Percentiles rank a stretch among this genome's conserved stretches.
Conservation (phyloP, 1,140 invertebrate genomes). For the Macrobrachium nipponense region DNA sequence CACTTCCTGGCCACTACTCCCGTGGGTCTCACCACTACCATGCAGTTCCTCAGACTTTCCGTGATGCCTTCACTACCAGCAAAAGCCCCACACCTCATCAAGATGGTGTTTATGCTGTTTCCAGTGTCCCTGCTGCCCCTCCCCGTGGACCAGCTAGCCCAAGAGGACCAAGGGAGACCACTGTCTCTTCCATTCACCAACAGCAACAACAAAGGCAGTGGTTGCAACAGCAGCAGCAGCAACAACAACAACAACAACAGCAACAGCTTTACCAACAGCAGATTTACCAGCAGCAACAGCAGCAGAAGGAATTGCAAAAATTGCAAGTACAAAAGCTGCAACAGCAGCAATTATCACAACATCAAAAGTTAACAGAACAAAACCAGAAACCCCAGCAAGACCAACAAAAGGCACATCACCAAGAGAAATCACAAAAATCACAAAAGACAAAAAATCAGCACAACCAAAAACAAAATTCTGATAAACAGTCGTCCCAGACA, state of each 20-base stretch:
- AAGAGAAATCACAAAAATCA: slow-evolving; percentile 10
- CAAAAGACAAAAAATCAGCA: slow-evolving; percentile 3
- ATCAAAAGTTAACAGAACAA: slow-evolving; percentile 1
- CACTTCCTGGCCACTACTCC: slow-evolving; percentile 53
- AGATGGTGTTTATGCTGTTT: not conserved
- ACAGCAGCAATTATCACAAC: not conserved
- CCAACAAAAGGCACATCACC: slow-evolving; percentile 2
- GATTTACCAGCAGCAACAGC: slow-evolving; percentile 22
- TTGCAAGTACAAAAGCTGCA: slow-evolving; percentile 21
- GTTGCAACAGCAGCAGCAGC: slow-evolving; percentile 11
- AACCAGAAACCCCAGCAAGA: slow-evolving; percentile 26
- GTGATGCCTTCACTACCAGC: slow-evolving; percentile 56
- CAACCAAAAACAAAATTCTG: slow-evolving; percentile 3
- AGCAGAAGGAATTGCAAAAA: slow-evolving; percentile 24
- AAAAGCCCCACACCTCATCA: slow-evolving; percentile 40
- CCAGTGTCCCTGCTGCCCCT: slow-evolving; percentile 25
- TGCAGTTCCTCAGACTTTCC: slow-evolving; percentile 32
- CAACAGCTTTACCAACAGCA: slow-evolving; percentile 15
- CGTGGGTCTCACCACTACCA: slow-evolving; percentile 34
- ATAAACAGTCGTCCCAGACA: not conserved
- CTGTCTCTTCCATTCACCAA: not conserved
- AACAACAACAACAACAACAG: slow-evolving; percentile 28
- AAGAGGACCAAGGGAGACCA: slow-evolving; percentile 24
- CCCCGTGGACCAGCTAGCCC: slow-evolving; percentile 50
- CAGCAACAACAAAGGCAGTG: slow-evolving; percentile 14